These are phyloP conservation scores for Onychomys torridus DNA, from an alignment of 2,797 vertebrate genomes.

Conservation along the genomic window DNA sequence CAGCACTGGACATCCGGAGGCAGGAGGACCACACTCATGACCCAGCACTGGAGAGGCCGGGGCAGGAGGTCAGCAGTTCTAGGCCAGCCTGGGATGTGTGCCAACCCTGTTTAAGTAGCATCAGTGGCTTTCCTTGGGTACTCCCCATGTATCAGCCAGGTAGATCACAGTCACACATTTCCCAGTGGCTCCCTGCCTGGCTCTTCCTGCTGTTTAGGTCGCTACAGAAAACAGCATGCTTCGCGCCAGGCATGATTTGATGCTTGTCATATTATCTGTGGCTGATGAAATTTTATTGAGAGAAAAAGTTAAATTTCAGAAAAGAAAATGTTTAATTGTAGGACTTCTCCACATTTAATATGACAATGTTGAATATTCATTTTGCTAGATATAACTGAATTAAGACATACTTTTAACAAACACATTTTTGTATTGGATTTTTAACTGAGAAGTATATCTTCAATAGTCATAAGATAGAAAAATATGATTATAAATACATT, in stretches of 20 bases:
- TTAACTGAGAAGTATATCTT: constrained; percentile 12
- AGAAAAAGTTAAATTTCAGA: not conserved
- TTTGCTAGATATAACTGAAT: not conserved
- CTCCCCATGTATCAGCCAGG: not conserved
- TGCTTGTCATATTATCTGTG: not conserved
- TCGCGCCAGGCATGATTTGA: too few relatives aligned
- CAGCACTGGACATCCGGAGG: not conserved
- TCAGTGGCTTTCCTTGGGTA: not conserved
- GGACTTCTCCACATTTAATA: not conserved
- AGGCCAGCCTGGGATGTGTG: too few relatives aligned
- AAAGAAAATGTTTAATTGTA: not conserved
- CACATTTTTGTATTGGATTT: constrained; percentile 9
- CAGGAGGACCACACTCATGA: not conserved
- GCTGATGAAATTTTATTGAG: not conserved
- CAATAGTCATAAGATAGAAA: not conserved
- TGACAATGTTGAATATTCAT: not conserved
- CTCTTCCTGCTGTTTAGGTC: not conserved
- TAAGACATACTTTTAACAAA: constrained; percentile 26
- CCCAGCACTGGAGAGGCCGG: too few relatives aligned
- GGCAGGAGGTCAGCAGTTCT: not conserved
- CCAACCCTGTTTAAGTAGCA: not conserved
- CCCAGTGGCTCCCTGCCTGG: too few relatives aligned
- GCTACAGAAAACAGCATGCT: not conserved
- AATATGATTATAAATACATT: not conserved
- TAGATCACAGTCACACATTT: not conserved